Percentiles rank a stretch among this genome's conserved stretches.
Conservation (phyloP, 2,113 vertebrate species). For the Grammomys dolichurus region DNA sequence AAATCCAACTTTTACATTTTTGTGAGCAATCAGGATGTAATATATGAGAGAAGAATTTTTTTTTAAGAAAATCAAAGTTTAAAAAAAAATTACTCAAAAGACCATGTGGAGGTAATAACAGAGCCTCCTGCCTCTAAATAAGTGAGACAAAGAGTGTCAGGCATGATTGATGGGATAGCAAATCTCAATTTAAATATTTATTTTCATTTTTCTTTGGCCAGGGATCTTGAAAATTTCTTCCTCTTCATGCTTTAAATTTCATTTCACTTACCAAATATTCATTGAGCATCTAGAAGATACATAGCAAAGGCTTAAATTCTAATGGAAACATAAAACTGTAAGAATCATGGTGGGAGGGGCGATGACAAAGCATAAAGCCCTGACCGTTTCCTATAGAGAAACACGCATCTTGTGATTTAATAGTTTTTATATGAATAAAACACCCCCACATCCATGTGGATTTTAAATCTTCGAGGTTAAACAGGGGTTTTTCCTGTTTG, state of each 20-base stretch:
- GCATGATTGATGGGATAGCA: neutral
- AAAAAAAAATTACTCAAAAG: neutral
- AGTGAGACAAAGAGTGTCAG: neutral
- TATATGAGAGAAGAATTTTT: neutral
- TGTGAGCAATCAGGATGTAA: neutral
- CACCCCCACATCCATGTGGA: neutral
- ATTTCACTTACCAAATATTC: conserved; percentile 36
- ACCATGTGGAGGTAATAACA: neutral
- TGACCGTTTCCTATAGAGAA: neutral
- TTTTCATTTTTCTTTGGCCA: conserved; percentile 13
- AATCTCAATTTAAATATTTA: neutral
- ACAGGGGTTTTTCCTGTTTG: neutral
- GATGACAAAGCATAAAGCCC: neutral
- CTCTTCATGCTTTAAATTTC: neutral
- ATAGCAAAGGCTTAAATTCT: neutral
- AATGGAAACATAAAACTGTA: neutral
- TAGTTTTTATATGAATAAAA: neutral
- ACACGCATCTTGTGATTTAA: conserved; percentile 2
- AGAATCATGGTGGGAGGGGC: neutral
- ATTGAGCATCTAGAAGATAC: neutral
- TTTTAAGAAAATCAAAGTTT: neutral
- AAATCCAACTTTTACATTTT: conserved; percentile 29
- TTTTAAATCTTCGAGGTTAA: neutral
- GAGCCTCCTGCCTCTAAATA: conserved; percentile 27
- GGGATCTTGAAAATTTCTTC: neutral